Evolutionary conservation across 2,888 invertebrate genomes (phyloP).

Genomic region (Cheilosia scutellata): DNA sequence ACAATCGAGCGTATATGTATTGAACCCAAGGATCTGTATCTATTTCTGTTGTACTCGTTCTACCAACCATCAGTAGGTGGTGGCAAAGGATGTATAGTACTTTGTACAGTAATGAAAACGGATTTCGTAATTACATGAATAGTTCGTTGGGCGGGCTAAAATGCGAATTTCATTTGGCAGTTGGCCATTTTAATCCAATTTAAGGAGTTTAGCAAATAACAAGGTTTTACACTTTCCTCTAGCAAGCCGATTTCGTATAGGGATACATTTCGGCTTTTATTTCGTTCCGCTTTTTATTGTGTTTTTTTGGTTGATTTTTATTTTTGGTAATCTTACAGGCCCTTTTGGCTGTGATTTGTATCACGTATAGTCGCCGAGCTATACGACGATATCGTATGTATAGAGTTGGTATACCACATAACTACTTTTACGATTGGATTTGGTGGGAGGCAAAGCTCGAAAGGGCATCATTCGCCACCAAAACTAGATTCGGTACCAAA

Average conservation of each 20-base stretch:
- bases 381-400: slow-evolving; percentile 30
- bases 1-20: slow-evolving; percentile 74
- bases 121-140: slow-evolving; percentile 76
- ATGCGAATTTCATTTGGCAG: slow-evolving; percentile 76
- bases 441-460: slow-evolving; percentile 66
- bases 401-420: slow-evolving; percentile 44
- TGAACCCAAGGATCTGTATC: slow-evolving; percentile 70
- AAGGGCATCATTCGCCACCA: slow-evolving; percentile 30
- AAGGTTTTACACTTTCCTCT: slow-evolving; percentile 74
- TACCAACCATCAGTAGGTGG: slow-evolving; percentile 32
- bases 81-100: slow-evolving; percentile 27
- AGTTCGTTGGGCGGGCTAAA: slow-evolving; percentile 73
- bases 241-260: slow-evolving; percentile 71
- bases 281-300: slow-evolving; percentile 26
- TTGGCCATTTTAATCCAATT: slow-evolving; percentile 76
- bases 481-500: slow-evolving; percentile 42
- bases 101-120: slow-evolving; percentile 71
- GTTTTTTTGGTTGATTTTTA: slow-evolving; percentile 13
- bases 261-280: slow-evolving; percentile 63
- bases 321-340: slow-evolving; percentile 38
- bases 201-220: slow-evolving; percentile 76
- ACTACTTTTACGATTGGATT: slow-evolving; percentile 72
- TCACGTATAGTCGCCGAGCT: background rate
- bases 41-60: slow-evolving; percentile 20
- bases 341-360: slow-evolving; percentile 34